Conservation (phyloP, 1,140 invertebrate species). For the Nasonia longicornis region DNA sequence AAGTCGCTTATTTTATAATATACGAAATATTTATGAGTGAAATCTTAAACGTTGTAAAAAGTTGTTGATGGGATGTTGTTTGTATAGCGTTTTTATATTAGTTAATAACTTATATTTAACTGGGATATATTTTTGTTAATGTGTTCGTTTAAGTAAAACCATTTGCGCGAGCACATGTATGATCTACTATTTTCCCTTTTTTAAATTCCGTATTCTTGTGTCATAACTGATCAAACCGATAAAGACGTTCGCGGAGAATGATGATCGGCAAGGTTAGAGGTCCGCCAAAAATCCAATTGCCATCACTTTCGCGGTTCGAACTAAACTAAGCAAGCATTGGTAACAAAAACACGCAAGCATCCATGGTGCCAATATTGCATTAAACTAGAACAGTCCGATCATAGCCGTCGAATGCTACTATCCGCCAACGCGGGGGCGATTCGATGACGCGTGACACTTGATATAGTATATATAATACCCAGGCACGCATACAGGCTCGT, state of each 20-base stretch:
- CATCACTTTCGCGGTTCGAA: background rate
- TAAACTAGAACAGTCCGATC: constrained; percentile 44
- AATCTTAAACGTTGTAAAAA: background rate
- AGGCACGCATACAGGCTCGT: constrained; percentile 42
- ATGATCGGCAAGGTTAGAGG: too few species aligned
- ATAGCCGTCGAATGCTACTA: constrained; percentile 28
- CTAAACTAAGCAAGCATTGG: background rate
- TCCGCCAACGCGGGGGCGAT: constrained; percentile 17
- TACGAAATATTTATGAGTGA: background rate
- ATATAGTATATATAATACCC: constrained; percentile 41
- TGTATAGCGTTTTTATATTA: background rate
- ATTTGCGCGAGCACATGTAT: background rate
- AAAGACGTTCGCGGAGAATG: too few species aligned
- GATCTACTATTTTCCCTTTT: background rate
- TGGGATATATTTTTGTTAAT: background rate
- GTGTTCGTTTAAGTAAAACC: background rate
- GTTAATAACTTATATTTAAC: constrained; percentile 11
- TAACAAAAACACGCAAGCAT: background rate
- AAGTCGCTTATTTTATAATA: background rate
- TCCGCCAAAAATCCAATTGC: background rate
- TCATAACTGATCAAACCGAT: too few species aligned
- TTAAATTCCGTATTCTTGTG: background rate
- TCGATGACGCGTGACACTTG: constrained; percentile 49
- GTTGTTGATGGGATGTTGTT: background rate
- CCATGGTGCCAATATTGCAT: constrained; percentile 2